Base-by-base conservation (phyloP, 2,113 vertebrate genomes). In the Otis tarda region DNA sequence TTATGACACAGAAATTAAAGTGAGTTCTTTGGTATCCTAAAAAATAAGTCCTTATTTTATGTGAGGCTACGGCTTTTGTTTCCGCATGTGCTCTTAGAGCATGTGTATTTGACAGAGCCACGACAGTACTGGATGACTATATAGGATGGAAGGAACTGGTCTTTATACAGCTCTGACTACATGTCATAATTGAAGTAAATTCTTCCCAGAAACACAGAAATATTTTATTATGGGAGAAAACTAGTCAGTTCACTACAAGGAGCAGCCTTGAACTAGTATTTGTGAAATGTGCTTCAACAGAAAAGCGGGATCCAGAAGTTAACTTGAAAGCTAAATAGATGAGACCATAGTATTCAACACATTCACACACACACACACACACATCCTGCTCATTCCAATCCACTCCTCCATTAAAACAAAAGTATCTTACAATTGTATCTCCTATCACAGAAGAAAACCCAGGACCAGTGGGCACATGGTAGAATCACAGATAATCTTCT, bases 71-170 rank as follows among this genome's bases (percentile, higher is more conserved):
- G 22, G 8, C 11, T 30, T 76, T 73, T 77, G 7, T 69, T 59
- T 69, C 27, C 77, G 12, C 21, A 5, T 55, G 16, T 73, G 14
- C 25, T 39, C 7, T 22, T 79, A 52, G 5, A 49, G 5, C 7
- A 10, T 8, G 2, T 43, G 10, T 23, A 20, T 86, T 80, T 33
- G 14, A 83, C 1, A 55, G 14, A 68, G 7, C 7, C 24, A 12
- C 4, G 10, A 30, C 4, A 55, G 28, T 22, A 52, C 11, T 87
- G 24, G 28, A 50, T 15, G 11, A 41, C n/a, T 45, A 5, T 5
- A 12, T 4, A 59, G 15, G 4, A 1, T 59, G 5, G 24, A 71
- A 39, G 21, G 30, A 86, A 50, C 4, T 0, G 0, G 21, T 64
- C 23, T 15, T 37, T 57, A 2, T 2, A 28, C 22, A 61, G 16